Evolutionary conservation across 1,140 invertebrate genomes (phyloP), one percentile per base, ranked within the genome.

Genomic region (Diplogasteroides magnus): DNA sequence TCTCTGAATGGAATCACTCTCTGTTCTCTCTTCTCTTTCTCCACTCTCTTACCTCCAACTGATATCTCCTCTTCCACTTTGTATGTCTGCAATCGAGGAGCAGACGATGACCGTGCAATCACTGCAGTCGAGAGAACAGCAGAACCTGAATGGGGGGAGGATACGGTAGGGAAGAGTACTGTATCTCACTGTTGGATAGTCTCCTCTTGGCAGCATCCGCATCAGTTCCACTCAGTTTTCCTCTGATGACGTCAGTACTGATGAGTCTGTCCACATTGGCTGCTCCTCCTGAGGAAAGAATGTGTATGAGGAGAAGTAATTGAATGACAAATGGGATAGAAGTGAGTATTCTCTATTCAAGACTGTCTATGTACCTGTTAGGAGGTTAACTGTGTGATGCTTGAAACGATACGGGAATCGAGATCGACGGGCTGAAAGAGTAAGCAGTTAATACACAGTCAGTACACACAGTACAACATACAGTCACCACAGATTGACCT

Each of bases 381-480:
- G 69, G 14, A 81, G 64, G 65, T 82, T 83, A 14, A 83, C 79
- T 14, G 79, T 81, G 68, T 81, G 81, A 68, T 81, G 79, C 68
- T 81, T 81, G 79, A 81, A 81, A 31, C 79, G 76, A 70, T 81
- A 81, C 19, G 79, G 79, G 64, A 82, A 81, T 61, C 81, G 77
- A 26, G 80, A 77, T 25, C 79, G 68, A 25, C 80, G 55, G 62
- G 74, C 69, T 75, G 68, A 61, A 75, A 74, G 25, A 2, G 31
- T 23, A 61, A 57, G 55, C 31, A 13, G 55, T 60, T 29, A 59
- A 29, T 15, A n/a, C n/a, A n/a, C n/a, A n/a, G n/a, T n/a, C n/a
- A n/a, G n/a, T n/a, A n/a, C n/a, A n/a, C n/a, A n/a, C n/a, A n/a
- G n/a, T n/a, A n/a, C n/a, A n/a, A n/a, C n/a, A n/a, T n/a, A n/a